phyloP scores from a whole-genome alignment of 2,888 invertebrate species.

The Tetanocera ferruginea region DNA sequence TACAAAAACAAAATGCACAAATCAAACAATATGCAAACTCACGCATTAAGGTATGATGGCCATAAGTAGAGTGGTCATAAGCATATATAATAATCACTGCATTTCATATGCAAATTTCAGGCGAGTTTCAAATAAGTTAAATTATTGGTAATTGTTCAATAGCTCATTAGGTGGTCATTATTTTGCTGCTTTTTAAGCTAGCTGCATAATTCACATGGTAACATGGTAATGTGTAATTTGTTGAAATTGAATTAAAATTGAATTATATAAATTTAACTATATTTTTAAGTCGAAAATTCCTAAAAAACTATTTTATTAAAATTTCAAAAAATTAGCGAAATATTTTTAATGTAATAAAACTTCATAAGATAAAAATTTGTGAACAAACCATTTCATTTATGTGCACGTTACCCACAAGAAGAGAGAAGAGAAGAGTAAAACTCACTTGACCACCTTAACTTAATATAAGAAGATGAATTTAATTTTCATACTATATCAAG shows the following conservation, averaged over 20 bases:
- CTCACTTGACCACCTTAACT: no score
- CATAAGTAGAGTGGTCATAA: background rate
- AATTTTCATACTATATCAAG: no score
- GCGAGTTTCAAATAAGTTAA: background rate
- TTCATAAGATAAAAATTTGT: no score
- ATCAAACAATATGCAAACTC: background rate
- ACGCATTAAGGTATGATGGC: background rate
- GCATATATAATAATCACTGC: background rate
- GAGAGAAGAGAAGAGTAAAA: no score
- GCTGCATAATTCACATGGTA: background rate
- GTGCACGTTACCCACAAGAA: no score
- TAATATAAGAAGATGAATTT: no score
- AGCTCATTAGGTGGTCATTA: slow-evolving; percentile 19
- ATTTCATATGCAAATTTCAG: background rate
- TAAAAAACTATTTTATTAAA: no score
- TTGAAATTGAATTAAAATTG: background rate
- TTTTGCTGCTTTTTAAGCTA: background rate
- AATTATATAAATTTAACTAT: no score
- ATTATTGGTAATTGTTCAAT: slow-evolving; percentile 6
- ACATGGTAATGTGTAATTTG: background rate
- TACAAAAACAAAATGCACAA: background rate
- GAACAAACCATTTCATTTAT: no score
- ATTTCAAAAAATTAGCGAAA: no score
- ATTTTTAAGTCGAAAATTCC: no score
- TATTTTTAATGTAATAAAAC: no score